Evolutionary conservation across 1,140 invertebrate species (phyloP).

Genomic region (Melipona quadrifasciata): DNA sequence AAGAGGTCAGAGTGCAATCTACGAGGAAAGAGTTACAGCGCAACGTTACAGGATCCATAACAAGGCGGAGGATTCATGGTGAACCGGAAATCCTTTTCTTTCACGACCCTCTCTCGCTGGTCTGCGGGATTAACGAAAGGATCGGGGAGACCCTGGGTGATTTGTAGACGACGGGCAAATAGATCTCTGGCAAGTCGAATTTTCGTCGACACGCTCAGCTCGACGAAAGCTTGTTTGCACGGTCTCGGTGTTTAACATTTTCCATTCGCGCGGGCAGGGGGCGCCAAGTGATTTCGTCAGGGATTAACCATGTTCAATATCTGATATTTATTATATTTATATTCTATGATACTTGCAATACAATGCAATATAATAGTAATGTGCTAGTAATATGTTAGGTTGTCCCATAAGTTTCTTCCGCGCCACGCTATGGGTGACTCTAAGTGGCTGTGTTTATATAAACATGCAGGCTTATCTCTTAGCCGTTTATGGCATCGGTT

Average conservation of each 20-base stretch:
- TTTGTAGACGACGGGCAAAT: slow-evolving; percentile 62
- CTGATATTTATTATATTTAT: too few relatives aligned
- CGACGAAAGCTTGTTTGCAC: slow-evolving; percentile 38
- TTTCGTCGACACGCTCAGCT: slow-evolving; percentile 3
- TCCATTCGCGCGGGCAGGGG: too few relatives aligned
- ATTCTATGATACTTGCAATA: too few relatives aligned
- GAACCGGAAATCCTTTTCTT: slow-evolving; percentile 53
- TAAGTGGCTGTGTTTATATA: too few relatives aligned
- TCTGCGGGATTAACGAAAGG: slow-evolving; percentile 58
- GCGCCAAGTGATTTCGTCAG: too few relatives aligned
- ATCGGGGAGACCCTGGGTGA: slow-evolving; percentile 62
- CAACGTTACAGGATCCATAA: slow-evolving; percentile 26
- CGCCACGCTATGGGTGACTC: too few relatives aligned
- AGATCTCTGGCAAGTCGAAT: slow-evolving; percentile 42
- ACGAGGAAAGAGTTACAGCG: slow-evolving; percentile 22
- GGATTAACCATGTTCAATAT: too few relatives aligned
- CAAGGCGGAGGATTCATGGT: slow-evolving; percentile 48
- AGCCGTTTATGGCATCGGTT: too few relatives aligned
- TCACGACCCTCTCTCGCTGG: slow-evolving; percentile 28
- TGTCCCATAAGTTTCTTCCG: too few relatives aligned
- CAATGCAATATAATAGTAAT: too few relatives aligned
- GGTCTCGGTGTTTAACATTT: neutral
- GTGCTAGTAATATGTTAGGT: too few relatives aligned
- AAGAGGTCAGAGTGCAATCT: neutral
- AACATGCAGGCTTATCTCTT: too few relatives aligned